A percentile compares a stretch with the other conserved stretches of the same genome.
Conservation (phyloP, 2,113 vertebrate species). For the Esox niger region DNA sequence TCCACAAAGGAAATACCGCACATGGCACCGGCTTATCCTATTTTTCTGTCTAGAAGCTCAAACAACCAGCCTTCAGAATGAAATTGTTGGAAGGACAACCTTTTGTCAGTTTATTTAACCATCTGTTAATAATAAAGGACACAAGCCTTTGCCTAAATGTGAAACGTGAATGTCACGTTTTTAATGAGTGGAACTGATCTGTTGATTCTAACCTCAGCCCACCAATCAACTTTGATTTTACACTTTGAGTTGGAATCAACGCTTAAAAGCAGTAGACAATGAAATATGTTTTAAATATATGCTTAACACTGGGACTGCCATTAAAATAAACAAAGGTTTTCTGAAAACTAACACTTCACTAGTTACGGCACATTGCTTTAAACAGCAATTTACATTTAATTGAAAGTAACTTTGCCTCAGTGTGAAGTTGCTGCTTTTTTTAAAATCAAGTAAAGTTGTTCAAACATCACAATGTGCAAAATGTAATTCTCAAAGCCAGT, state of each 20-base stretch:
- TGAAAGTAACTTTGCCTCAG: background rate
- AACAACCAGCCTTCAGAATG: background rate
- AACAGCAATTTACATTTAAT: background rate
- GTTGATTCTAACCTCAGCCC: no score
- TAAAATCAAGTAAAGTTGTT: background rate
- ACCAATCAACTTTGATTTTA: background rate
- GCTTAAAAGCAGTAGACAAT: background rate
- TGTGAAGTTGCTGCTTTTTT: background rate
- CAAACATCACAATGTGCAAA: background rate
- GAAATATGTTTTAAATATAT: no score
- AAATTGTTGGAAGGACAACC: background rate
- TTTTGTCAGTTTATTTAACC: background rate
- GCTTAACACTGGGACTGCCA: no score
- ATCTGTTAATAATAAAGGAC: background rate
- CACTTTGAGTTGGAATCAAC: background rate
- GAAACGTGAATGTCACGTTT: slow-evolving; percentile 1
- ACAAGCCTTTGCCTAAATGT: slow-evolving; percentile 2
- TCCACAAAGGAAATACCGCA: background rate
- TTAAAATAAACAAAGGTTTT: background rate
- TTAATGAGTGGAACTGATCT: background rate
- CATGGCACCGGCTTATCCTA: background rate
- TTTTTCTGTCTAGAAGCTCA: background rate
- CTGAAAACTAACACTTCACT: background rate
- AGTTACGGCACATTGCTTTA: background rate
- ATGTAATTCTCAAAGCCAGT: background rate